Percentiles rank a stretch among this genome's conserved stretches.
Evolutionary conservation across 2,113 vertebrate species (phyloP).

Genomic region (Sula dactylatra): DNA sequence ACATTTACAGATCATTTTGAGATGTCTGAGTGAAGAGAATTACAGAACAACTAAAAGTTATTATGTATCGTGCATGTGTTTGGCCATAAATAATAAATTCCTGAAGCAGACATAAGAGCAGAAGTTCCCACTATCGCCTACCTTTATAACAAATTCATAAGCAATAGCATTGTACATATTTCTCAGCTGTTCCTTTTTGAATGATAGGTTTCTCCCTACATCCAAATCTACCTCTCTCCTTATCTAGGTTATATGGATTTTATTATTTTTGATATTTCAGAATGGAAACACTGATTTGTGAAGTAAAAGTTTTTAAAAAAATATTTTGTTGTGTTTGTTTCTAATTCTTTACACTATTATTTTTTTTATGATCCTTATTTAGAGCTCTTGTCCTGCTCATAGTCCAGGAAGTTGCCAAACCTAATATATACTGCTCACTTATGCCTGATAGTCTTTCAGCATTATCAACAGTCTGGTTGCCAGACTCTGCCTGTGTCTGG

Average conservation of each 20-base stretch:
- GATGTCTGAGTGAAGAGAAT: conserved; percentile 9
- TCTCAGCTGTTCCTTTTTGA: not conserved
- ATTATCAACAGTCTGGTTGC: not conserved
- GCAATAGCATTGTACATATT: not conserved
- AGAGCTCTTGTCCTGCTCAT: not conserved
- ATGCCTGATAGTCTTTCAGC: not conserved
- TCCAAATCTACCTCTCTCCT: not conserved
- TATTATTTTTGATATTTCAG: not conserved
- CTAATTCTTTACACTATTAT: not conserved
- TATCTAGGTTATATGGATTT: not conserved
- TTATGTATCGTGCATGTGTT: conserved; percentile 48
- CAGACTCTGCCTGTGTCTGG: not conserved
- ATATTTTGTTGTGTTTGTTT: not conserved
- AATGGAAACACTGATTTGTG: not conserved
- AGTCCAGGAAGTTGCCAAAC: not conserved
- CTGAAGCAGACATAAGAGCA: not conserved
- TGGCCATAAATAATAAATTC: conserved; percentile 59
- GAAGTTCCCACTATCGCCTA: not conserved
- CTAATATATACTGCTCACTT: not conserved
- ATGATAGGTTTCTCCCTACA: not conserved
- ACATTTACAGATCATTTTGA: conserved; percentile 29
- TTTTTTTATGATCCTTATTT: not conserved
- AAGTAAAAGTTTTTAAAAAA: not conserved
- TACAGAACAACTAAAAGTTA: conserved; percentile 28
- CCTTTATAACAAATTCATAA: conserved; percentile 64